phyloP scores from a whole-genome alignment of 2,113 vertebrate genomes.

The Epinephelus moara region DNA sequence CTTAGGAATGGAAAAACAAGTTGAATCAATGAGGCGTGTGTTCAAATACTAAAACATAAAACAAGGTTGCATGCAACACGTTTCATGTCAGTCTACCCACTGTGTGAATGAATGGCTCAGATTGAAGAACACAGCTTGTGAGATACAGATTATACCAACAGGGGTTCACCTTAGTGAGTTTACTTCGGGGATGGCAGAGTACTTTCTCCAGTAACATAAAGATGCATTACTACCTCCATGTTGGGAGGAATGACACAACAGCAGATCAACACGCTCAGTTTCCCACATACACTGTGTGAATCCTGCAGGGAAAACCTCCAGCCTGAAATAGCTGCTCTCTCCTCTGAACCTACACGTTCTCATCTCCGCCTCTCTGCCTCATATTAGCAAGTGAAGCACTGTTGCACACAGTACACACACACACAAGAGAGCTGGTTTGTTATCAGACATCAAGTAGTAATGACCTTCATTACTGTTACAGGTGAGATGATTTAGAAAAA shows the following conservation, averaged over 20 bases:
- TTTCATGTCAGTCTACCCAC: background rate
- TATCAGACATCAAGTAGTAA: background rate
- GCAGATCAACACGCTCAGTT: conserved; percentile 14
- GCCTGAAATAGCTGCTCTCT: conserved; percentile 35
- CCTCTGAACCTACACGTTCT: conserved; percentile 54
- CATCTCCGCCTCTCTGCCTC: conserved; percentile 11
- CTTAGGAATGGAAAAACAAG: background rate
- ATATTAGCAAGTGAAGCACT: conserved; percentile 31
- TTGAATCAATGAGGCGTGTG: background rate
- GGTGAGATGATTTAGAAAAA: background rate
- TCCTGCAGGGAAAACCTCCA: conserved; percentile 42
- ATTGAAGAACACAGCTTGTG: conserved; percentile 17
- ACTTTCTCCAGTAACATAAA: conserved; percentile 11
- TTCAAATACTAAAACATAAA: conserved; percentile 8
- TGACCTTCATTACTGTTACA: background rate
- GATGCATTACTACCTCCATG: conserved; percentile 12
- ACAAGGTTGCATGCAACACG: background rate
- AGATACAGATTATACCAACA: conserved; percentile 17
- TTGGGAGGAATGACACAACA: conserved; percentile 9
- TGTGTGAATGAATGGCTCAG: background rate
- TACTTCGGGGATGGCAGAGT: background rate
- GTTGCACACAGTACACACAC: background rate
- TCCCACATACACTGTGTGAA: background rate
- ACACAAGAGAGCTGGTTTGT: background rate
- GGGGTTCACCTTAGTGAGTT: background rate